Percentiles rank a stretch among this genome's conserved stretches.
Conservation (phyloP, 2,113 vertebrate genomes). For the Podarcis muralis region DNA sequence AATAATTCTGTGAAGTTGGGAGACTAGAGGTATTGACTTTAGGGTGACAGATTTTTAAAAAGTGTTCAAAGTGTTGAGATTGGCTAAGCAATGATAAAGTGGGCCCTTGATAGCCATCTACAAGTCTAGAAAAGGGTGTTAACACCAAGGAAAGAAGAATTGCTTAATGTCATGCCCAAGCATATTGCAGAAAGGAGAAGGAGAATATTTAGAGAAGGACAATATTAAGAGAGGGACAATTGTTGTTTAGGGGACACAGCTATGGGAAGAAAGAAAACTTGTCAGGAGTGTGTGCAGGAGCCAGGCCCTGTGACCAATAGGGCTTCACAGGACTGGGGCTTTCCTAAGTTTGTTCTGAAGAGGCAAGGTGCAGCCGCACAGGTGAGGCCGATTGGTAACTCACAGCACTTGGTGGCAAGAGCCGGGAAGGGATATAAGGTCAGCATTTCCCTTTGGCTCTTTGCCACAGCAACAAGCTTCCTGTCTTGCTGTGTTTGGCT, state of each 20-base stretch:
- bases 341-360: no score
- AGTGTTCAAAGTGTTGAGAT: conserved; percentile 16
- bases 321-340: no score
- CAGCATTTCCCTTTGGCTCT: no score
- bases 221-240: conserved; percentile 36
- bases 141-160: conserved; percentile 45
- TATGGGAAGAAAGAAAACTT: background rate
- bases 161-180: background rate
- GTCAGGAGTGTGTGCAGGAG: no score
- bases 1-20: conserved; percentile 26
- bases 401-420: no score
- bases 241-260: background rate
- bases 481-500: no score
- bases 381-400: no score
- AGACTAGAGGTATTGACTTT: background rate
- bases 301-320: no score
- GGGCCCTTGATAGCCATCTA: conserved; percentile 58
- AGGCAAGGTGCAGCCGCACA: no score
- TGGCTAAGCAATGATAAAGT: conserved; percentile 45
- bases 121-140: conserved; percentile 47
- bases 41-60: conserved; percentile 38
- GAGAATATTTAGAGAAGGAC: conserved; percentile 2
- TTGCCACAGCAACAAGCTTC: no score
- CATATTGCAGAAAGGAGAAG: conserved; percentile 29
- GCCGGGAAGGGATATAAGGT: no score